Base-by-base conservation (phyloP, 2,797 vertebrate species). In the Pterois miles region DNA sequence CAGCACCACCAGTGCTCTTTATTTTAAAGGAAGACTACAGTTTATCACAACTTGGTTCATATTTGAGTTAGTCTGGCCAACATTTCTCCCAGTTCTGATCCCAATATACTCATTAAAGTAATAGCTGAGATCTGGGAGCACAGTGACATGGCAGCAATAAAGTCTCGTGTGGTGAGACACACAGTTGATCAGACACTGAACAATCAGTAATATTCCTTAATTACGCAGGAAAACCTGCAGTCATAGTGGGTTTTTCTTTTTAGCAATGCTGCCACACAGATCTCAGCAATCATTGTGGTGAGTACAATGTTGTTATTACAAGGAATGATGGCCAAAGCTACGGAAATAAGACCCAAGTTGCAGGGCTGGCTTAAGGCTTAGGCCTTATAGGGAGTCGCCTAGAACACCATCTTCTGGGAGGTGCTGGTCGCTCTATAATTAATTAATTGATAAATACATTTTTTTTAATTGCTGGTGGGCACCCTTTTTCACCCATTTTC, bases 371-470 rank as follows among this genome's bases (percentile, higher is more conserved):
- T 43, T 43, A 43, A 43, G 7, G 40, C 40, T 18, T 43, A 43
- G 40, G 40, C 16, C 40, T 18, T 43, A 43, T 43, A 18, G 16
- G 16, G 6, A 6, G 40, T 18, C 14, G 16, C 40, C 40, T 43
- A 43, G 16, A 6, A 16, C 16, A 16, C 0, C 0, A 16, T 43
- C 40, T 43, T 43, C 16, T 20, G 1, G 40, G 40, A 16, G 40
- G 16, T 7, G 16, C 14, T 40, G 38, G 38, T 40, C 38, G 38
- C 38, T 14, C 14, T 16, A 13, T 40, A 40, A 40, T 40, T 40
- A 40, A 40, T 40, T 14, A 40, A 40, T 40, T 40, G 16, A 40
- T 40, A 40, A 16, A 14, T 16, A 3, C 38, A 40, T 40, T n/a
- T n/a, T n/a, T n/a, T n/a, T n/a, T n/a, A n/a, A n/a, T n/a, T n/a